Conservation (phyloP, 2,113 vertebrate species). For the Elephantulus edwardii region DNA sequence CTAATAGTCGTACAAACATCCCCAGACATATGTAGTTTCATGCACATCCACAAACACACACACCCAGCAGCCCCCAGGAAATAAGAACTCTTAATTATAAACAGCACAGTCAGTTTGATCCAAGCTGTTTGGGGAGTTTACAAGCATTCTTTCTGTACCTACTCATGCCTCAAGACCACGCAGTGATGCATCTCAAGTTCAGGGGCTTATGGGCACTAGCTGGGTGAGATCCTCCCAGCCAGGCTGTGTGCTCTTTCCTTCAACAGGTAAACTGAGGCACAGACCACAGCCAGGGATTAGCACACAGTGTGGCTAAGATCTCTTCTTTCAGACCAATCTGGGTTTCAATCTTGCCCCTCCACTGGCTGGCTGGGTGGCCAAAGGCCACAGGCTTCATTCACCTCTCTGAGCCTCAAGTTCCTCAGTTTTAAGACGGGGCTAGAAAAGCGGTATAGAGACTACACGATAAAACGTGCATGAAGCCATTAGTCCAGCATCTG, state of each 20-base stretch:
- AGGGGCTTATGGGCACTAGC: background rate
- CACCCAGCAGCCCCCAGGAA: background rate
- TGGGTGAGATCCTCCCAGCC: background rate
- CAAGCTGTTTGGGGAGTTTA: slow-evolving; percentile 39
- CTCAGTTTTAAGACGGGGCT: background rate
- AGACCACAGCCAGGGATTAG: background rate
- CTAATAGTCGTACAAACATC: background rate
- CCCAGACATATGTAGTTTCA: no score
- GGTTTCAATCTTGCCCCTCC: background rate
- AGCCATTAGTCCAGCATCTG: background rate
- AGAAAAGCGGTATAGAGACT: rapidly evolving
- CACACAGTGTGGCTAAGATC: background rate
- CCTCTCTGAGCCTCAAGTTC: background rate
- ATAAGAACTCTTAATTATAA: background rate
- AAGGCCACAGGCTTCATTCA: background rate
- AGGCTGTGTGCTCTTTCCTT: background rate
- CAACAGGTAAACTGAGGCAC: background rate
- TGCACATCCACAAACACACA: background rate
- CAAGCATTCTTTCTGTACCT: slow-evolving; percentile 53
- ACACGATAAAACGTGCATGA: no score
- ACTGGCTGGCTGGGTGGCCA: background rate
- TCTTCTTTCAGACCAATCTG: background rate
- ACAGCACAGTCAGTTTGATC: background rate
- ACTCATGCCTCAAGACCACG: background rate
- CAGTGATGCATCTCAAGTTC: background rate